Evolutionary conservation across 2,797 vertebrate genomes (phyloP).

Genomic region (Pangasius djambal): DNA sequence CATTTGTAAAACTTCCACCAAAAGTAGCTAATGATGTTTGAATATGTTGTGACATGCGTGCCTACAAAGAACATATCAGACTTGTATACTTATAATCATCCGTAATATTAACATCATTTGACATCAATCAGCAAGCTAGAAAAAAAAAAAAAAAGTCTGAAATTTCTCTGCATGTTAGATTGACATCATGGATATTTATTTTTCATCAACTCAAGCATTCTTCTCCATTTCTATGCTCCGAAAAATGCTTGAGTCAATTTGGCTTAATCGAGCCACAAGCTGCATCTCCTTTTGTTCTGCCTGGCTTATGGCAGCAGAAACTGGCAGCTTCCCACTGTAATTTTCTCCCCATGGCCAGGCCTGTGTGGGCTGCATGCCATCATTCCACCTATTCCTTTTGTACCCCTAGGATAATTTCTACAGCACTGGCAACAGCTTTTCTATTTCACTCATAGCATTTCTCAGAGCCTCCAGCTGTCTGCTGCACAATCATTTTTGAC

Average conservation of each 20-base stretch:
- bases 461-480: slow-evolving; percentile 41
- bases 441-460: slow-evolving; percentile 43
- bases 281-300: slow-evolving; percentile 59
- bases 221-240: slow-evolving; percentile 21
- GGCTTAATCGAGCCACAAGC: slow-evolving; percentile 56
- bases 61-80: not conserved
- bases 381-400: slow-evolving; percentile 58
- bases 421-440: slow-evolving; percentile 42
- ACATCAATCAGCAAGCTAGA: not conserved
- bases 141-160: not conserved
- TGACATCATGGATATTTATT: slow-evolving; percentile 13
- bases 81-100: not conserved
- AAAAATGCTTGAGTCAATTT: slow-evolving; percentile 53
- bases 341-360: slow-evolving; percentile 60
- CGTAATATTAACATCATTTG: not conserved
- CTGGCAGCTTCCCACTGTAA: slow-evolving; percentile 61
- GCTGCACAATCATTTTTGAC: slow-evolving; percentile 34
- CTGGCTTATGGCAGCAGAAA: slow-evolving; percentile 55
- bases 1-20: not conserved
- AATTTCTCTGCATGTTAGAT: not conserved
- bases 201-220: slow-evolving; percentile 21
- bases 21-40: not conserved
- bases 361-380: slow-evolving; percentile 57
- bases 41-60: not conserved
- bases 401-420: slow-evolving; percentile 48